Percentiles rank a stretch among this genome's conserved stretches.
Conservation (phyloP, 2,797 vertebrate species). For the Hipposideros larvatus region DNA sequence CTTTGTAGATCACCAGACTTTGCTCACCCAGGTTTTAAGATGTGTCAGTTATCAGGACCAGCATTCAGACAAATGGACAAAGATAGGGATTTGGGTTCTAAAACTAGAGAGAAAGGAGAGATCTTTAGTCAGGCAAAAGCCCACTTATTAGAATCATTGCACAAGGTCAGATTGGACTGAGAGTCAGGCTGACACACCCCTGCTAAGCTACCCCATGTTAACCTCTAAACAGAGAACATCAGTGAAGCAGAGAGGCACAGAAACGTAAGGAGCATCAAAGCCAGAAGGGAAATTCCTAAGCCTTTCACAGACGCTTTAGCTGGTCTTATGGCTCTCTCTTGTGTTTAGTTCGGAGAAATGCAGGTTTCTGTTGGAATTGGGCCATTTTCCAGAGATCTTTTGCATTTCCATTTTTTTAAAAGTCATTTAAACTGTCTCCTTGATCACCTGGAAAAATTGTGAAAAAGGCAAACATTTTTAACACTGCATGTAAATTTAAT, state of each 20-base stretch:
- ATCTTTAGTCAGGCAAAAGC: neutral
- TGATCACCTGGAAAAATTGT: neutral
- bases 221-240: neutral
- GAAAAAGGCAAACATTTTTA: neutral
- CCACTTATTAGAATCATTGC: neutral
- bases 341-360: constrained; percentile 35
- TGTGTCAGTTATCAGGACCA: neutral
- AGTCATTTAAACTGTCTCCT: neutral
- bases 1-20: neutral
- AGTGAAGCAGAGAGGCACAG: neutral
- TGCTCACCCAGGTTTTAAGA: neutral
- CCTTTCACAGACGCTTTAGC: neutral
- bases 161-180: neutral
- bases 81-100: neutral
- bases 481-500: neutral
- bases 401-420: neutral
- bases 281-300: neutral
- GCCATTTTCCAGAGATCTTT: neutral
- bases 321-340: constrained; percentile 64
- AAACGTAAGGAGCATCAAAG: neutral
- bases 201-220: neutral
- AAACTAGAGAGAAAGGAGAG: neutral
- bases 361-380: neutral
- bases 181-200: neutral
- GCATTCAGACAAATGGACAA: neutral